Conservation (phyloP, 2,113 vertebrate species). For the Sinosuthora webbiana region DNA sequence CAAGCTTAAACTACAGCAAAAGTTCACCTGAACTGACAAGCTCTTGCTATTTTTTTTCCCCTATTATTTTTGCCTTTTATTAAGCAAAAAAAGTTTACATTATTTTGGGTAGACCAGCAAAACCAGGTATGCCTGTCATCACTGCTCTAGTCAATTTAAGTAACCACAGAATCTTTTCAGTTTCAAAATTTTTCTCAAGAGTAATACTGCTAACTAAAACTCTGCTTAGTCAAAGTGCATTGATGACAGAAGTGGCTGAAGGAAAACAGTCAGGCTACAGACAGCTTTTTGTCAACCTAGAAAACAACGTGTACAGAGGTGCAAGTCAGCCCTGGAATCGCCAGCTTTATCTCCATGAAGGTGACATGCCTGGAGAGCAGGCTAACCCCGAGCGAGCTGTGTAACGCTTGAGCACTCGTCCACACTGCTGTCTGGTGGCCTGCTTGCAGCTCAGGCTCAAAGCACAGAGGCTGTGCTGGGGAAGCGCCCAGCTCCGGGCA, state of each 20-base stretch:
- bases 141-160: background rate
- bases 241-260: constrained; percentile 27
- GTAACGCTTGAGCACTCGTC: constrained; percentile 25
- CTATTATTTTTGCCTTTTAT: background rate
- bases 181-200: background rate
- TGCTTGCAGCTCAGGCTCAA: constrained; percentile 58
- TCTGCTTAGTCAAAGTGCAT: constrained; percentile 37
- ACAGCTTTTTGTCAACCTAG: constrained; percentile 49
- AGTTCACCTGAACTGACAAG: background rate
- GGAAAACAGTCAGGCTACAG: constrained; percentile 35
- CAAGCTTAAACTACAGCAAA: background rate
- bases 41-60: background rate
- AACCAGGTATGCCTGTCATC: background rate
- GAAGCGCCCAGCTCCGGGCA: background rate
- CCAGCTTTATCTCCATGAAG: constrained; percentile 52
- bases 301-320: constrained; percentile 49
- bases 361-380: constrained; percentile 53
- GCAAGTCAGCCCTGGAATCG: constrained; percentile 44
- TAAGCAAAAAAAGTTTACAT: background rate
- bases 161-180: background rate
- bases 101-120: background rate
- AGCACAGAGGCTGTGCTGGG: constrained; percentile 38
- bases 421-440: constrained; percentile 30
- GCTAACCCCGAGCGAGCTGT: constrained; percentile 24
- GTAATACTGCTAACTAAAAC: background rate